phyloP scores from a whole-genome alignment of 2,888 invertebrate genomes.

The Drosophila nr. perissopoda region DNA sequence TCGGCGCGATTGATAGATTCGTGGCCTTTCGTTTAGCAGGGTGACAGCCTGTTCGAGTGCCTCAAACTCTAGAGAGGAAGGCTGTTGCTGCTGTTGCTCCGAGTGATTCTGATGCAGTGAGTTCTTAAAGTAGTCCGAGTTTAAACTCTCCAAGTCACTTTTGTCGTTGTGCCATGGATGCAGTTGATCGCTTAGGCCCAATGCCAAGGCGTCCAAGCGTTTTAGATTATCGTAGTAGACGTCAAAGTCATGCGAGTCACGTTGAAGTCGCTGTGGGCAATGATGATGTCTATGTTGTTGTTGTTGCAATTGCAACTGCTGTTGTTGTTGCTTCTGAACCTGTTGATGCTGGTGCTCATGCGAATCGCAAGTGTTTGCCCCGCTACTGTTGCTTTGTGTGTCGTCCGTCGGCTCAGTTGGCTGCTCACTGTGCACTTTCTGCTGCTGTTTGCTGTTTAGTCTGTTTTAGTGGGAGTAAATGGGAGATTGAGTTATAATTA shows the following conservation, averaged over 20 bases:
- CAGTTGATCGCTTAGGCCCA: slow-evolving; percentile 75
- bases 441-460: slow-evolving; percentile 63
- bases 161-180: slow-evolving; percentile 85
- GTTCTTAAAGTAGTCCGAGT: slow-evolving; percentile 85
- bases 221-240: slow-evolving; percentile 85
- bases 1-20: slow-evolving; percentile 81
- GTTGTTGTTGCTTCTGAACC: slow-evolving; percentile 34
- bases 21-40: slow-evolving; percentile 75
- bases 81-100: slow-evolving; percentile 61
- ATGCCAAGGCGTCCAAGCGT: slow-evolving; percentile 82
- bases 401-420: slow-evolving; percentile 55
- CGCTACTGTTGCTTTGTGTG: slow-evolving; percentile 66
- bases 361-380: slow-evolving; percentile 77
- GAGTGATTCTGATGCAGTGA: slow-evolving; percentile 83
- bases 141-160: slow-evolving; percentile 85
- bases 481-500: slow-evolving; percentile 48
- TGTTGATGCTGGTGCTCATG: slow-evolving; percentile 74
- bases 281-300: slow-evolving; percentile 38
- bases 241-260: slow-evolving; percentile 80
- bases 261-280: slow-evolving; percentile 45
- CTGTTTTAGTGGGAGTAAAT: slow-evolving; percentile 37
- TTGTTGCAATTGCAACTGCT: slow-evolving; percentile 36
- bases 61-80: slow-evolving; percentile 73
- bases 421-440: slow-evolving; percentile 43
- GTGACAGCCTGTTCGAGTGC: slow-evolving; percentile 73